Base-by-base conservation (phyloP, 1,140 invertebrate species). In the Drosophila micromelanica region DNA sequence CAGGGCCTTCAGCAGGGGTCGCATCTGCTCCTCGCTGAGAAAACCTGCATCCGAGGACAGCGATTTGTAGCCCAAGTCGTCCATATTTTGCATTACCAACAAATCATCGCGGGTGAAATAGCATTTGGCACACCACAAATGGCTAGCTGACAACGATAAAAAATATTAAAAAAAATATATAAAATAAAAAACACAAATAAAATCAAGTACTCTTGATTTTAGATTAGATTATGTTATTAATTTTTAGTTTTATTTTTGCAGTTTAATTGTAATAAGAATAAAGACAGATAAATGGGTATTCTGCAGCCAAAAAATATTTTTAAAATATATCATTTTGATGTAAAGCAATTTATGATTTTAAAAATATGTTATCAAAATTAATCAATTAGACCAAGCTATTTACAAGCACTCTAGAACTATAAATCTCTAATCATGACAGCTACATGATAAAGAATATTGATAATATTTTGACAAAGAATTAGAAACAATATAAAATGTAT, bases 41-140 rank as follows among this genome's bases (percentile, higher is more conserved):
- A 85, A 87, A 0, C 57, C 56, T 1, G 76, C 74, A 0, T 55
- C 48, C 0, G 62, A 0, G 0, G 78, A 49, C 12, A 90, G 17
- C 3, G 90, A 71, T 1, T 74, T 75, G 45, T 93, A 93, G 0
- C 91, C 92, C 38, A 84, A 45, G 1, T 65, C 56, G 4, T 73
- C 57, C 3, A 93, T 71, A 32, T 93, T 93, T 63, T 93, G 92
- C 62, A 93, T 89, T 0, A 93, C 86, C 43, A 93, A 80, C 17
- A 92, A 45, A 76, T 93, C 86, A 0, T 87, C 37, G 2, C 92
- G 92, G 0, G 71, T 64, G 7, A 85, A 80, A 46, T 92, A 92
- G 43, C 92, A 93, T n/a, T 78, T 67, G n/a, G 92, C 80, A 7
- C 87, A 79, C 92, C 92, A 93, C 1, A 89, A 64, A 54, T 82